Percentiles rank a stretch among this genome's conserved stretches.
Conservation (phyloP, 2,888 invertebrate species). For the Mesorhabditis sp. region DNA sequence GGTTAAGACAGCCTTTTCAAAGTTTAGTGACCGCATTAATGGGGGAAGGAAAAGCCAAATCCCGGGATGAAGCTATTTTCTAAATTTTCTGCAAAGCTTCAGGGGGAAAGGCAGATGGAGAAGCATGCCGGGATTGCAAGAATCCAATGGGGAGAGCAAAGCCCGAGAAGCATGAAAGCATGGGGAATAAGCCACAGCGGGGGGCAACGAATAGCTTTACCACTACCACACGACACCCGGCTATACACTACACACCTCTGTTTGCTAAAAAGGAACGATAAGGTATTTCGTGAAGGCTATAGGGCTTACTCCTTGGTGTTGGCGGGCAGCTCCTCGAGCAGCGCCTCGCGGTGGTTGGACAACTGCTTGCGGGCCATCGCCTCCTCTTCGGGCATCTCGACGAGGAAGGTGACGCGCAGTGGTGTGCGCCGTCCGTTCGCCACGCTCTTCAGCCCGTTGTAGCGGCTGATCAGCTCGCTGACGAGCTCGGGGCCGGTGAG, state of each 20-base stretch:
- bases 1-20: neutral
- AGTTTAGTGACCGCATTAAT: neutral
- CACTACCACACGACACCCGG: slow-evolving; percentile 4
- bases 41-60: neutral
- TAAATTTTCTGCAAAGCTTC: too few relatives aligned
- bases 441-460: slow-evolving; percentile 15
- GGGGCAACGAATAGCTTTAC: neutral
- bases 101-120: too few relatives aligned
- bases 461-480: slow-evolving; percentile 26
- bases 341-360: slow-evolving; percentile 12
- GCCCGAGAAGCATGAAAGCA: too few relatives aligned
- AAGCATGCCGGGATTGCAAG: too few relatives aligned
- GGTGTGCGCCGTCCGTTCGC: slow-evolving; percentile 7
- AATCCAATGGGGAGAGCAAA: too few relatives aligned
- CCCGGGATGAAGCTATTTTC: too few relatives aligned
- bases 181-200: too few relatives aligned
- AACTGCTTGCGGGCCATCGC: neutral
- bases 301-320: neutral
- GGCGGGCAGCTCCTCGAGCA: slow-evolving; percentile 10
- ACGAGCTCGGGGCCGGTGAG: slow-evolving; percentile 29
- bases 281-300: neutral
- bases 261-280: neutral
- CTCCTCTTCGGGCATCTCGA: slow-evolving; percentile 15
- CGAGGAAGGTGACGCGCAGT: neutral
- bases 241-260: neutral